Evolutionary conservation across 2,888 invertebrate species (phyloP), one percentile per base, ranked within the genome.

Genomic region (Hydriomena furcata): DNA sequence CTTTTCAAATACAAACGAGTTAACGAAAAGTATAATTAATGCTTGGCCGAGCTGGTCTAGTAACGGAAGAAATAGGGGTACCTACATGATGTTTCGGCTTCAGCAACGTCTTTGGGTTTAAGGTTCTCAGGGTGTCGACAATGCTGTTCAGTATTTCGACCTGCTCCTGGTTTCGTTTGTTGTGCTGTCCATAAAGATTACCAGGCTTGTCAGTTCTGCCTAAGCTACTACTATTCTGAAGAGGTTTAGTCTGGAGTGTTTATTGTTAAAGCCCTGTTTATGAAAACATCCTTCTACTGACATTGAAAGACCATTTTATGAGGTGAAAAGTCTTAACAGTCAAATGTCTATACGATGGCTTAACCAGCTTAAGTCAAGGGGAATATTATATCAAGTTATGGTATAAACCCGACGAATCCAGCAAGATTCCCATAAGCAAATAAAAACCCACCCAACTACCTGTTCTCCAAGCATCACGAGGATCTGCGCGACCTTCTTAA

Each of bases 401-500:
- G 4, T 17, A 3, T 17, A 23, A 24, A 30, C 11, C 30, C 2
- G n/a, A n/a, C 8, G 2, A 30, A 30, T 21, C 11, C n/a, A 30
- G 31, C 23, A 2, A 41, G 10, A 10, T 8, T 5, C 13, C 31
- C 10, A 23, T 24, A 41, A 31, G 10, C 23, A 4, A 10, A 36
- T 13, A 10, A 38, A 6, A 34, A 28, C 10, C 40, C 34, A 36
- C 28, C 27, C 28, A 53, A 64, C 45, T 80, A 87, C 87, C 84
- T 87, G 83, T 71, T 85, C 79, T 54, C 87, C 87, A 4, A 88
- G 65, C 71, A 73, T 81, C 61, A 80, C 65, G 47, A 87, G 81
- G 31, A 87, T 81, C 65, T 86, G 83, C 24, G 87, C 86, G 17
- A 87, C 83, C 55, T 82, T 84, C 69, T 74, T 79, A 61, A 88